A percentile compares a stretch with the other conserved stretches of the same genome.
phyloP scores from a whole-genome alignment of 2,113 vertebrate species.

The Crocuta crocuta region DNA sequence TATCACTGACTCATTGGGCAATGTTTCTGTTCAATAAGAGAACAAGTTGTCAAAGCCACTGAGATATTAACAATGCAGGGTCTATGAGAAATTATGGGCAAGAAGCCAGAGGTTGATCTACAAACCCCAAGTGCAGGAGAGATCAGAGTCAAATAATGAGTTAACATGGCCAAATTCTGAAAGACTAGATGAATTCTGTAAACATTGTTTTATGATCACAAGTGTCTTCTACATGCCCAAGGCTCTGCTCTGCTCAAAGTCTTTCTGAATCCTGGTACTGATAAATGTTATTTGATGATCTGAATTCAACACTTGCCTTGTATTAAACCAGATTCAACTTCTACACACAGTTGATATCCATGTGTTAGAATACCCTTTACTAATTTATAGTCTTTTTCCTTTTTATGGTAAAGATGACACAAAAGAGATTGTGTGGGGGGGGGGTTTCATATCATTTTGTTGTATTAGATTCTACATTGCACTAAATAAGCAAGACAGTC shows the following conservation, averaged over 20 bases:
- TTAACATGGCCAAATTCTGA: background rate
- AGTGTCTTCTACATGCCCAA: background rate
- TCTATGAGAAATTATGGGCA: background rate
- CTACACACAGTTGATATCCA: background rate
- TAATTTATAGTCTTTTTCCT: background rate
- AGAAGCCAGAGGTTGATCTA: background rate
- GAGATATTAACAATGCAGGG: background rate
- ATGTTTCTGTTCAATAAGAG: background rate
- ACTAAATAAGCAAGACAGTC: background rate
- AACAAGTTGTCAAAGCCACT: background rate
- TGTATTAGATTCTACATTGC: background rate
- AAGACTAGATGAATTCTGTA: background rate
- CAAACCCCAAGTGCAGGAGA: background rate
- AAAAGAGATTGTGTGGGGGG: background rate
- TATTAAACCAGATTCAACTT: background rate
- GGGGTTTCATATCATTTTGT: background rate
- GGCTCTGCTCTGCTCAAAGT: background rate
- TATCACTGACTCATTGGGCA: background rate
- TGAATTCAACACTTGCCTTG: background rate
- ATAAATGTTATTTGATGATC: background rate
- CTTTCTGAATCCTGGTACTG: background rate
- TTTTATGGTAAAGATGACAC: background rate
- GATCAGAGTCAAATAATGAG: background rate
- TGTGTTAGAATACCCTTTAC: background rate
- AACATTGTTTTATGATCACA: background rate